These are phyloP conservation scores for Bothrops alternatus DNA, from an alignment of 2,797 vertebrate genomes.

Conservation along the genomic window DNA sequence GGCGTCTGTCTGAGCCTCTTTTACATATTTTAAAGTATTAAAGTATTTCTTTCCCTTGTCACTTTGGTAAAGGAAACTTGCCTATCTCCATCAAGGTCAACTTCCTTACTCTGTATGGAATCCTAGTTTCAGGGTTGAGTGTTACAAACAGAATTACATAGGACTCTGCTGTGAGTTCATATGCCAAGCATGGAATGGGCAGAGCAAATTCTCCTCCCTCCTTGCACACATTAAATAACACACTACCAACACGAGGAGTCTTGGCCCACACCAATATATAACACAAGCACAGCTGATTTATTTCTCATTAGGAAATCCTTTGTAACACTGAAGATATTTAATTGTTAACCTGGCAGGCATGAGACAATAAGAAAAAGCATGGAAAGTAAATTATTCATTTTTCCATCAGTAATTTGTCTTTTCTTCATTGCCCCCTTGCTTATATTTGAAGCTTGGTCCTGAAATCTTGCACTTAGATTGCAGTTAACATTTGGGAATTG, in stretches of 20 bases:
- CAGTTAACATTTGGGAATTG: background rate
- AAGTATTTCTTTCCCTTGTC: background rate
- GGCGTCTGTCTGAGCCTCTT: background rate
- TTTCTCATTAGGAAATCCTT: background rate
- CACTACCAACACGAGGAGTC: background rate
- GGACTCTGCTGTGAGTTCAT: background rate
- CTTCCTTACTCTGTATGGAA: background rate
- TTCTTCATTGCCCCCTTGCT: background rate
- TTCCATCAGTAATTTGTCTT: conserved; percentile 5
- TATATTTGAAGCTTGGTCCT: background rate
- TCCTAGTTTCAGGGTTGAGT: background rate
- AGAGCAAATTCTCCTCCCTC: background rate
- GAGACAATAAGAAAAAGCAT: background rate
- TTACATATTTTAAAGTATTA: background rate
- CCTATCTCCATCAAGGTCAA: background rate
- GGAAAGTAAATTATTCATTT: conserved; percentile 15
- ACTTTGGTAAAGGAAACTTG: background rate
- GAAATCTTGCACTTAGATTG: background rate
- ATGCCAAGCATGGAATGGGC: background rate
- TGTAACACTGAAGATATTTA: background rate
- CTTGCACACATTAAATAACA: background rate
- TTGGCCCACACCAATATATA: background rate
- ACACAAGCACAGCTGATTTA: background rate
- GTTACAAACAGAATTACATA: background rate
- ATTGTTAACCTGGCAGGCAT: background rate